Percentiles rank a stretch among this genome's conserved stretches.
phyloP scores from a whole-genome alignment of 2,888 invertebrate species.

The Hyppa rectilinea region DNA sequence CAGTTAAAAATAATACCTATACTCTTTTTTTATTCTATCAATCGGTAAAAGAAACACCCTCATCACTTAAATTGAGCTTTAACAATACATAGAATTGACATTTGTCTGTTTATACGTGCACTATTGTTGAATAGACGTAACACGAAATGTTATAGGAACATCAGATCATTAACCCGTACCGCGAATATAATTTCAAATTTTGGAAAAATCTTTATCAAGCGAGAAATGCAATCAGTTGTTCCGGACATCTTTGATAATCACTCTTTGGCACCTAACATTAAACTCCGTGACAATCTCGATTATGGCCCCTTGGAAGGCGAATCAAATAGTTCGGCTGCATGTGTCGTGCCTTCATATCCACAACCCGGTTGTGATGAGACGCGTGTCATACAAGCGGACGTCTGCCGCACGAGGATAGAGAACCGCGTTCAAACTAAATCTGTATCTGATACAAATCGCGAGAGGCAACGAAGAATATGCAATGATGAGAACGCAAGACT shows the following conservation, averaged over 20 bases:
- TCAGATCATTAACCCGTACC: constrained; percentile 90
- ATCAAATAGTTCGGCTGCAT: constrained; percentile 75
- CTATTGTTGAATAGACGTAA: constrained; percentile 82
- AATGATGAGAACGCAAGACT: constrained; percentile 77
- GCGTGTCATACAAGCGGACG: constrained; percentile 51
- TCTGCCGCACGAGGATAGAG: constrained; percentile 69
- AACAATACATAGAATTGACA: constrained; percentile 89
- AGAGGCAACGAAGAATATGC: constrained; percentile 85
- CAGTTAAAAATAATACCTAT: constrained; percentile 82
- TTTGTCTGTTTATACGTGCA: constrained; percentile 79
- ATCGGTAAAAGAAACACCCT: constrained; percentile 85
- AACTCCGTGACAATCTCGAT: constrained; percentile 80
- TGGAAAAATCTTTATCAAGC: constrained; percentile 85
- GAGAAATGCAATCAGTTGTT: constrained; percentile 84
- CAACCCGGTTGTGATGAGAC: constrained; percentile 59
- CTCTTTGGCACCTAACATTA: constrained; percentile 89
- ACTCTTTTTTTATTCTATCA: constrained; percentile 77
- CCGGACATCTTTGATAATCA: constrained; percentile 89
- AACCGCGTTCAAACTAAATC: constrained; percentile 72
- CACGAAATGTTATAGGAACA: constrained; percentile 88
- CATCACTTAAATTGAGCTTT: constrained; percentile 88
- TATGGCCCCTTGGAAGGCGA: constrained; percentile 72
- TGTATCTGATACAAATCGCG: constrained; percentile 79
- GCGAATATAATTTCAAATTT: constrained; percentile 86
- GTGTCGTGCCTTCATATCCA: constrained; percentile 69